A percentile compares a stretch with the other conserved stretches of the same genome.
These are phyloP conservation scores for Cephus pulcher DNA, from an alignment of 2,888 invertebrate species.

Conservation along the genomic window DNA sequence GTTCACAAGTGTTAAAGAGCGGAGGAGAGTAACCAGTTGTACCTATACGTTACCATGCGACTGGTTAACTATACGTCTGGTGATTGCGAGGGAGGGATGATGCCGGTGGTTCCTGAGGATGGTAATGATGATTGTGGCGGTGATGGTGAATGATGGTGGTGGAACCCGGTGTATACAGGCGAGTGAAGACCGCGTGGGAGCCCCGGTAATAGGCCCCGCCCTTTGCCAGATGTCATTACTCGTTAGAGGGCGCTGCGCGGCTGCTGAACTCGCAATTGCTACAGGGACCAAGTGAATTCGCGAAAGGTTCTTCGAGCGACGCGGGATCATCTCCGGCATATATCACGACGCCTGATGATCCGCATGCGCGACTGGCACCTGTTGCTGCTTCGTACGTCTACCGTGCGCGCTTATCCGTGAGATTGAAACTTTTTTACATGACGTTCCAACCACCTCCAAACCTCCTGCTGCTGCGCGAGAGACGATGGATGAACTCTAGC, in stretches of 20 bases:
- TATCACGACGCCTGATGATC: background rate
- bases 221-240: conserved; percentile 50
- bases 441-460: background rate
- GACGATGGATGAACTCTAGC: background rate
- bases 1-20: background rate
- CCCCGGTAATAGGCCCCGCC: conserved; percentile 37
- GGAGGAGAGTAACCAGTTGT: background rate
- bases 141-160: background rate
- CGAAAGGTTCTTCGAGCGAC: background rate
- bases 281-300: background rate
- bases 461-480: background rate
- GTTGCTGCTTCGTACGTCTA: conserved; percentile 33
- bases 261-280: background rate
- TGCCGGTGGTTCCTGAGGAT: background rate
- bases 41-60: background rate
- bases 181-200: conserved; percentile 41
- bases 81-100: background rate
- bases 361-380: conserved; percentile 21
- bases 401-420: conserved; percentile 34
- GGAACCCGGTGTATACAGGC: background rate
- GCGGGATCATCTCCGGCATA: background rate
- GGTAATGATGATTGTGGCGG: background rate
- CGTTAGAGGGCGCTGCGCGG: conserved; percentile 32
- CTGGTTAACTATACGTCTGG: background rate
- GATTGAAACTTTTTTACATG: conserved; percentile 21